Conservation (phyloP, 1,140 invertebrate genomes). For the Tachypleus tridentatus region DNA sequence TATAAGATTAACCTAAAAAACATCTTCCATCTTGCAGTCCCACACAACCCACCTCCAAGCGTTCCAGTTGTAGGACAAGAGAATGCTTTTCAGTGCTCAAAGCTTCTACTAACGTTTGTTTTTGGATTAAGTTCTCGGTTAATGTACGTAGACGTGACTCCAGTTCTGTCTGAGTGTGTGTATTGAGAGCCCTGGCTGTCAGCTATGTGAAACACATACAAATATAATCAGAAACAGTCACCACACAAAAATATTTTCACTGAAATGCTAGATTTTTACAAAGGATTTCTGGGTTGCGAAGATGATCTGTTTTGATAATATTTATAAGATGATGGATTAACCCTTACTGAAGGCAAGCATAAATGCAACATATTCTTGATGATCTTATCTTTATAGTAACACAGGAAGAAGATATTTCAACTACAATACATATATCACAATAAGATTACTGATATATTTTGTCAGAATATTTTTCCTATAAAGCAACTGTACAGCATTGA, state of each 20-base stretch:
- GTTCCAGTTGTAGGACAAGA: slow-evolving; percentile 59
- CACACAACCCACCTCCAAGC: slow-evolving; percentile 47
- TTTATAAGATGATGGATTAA: too few relatives aligned
- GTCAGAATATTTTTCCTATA: too few relatives aligned
- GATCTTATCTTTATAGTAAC: too few relatives aligned
- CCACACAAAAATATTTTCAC: not conserved
- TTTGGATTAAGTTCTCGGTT: slow-evolving; percentile 65
- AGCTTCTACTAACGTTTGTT: slow-evolving; percentile 61
- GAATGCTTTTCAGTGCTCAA: slow-evolving; percentile 68
- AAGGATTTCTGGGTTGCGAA: not conserved
- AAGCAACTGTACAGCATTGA: too few relatives aligned
- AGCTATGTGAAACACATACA: slow-evolving; percentile 31
- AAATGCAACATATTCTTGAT: too few relatives aligned
- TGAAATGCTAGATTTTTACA: slow-evolving; percentile 14
- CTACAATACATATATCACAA: too few relatives aligned
- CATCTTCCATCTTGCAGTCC: too few relatives aligned
- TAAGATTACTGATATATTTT: too few relatives aligned
- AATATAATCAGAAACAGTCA: not conserved
- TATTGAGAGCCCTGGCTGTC: slow-evolving; percentile 37
- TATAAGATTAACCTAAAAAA: too few relatives aligned
- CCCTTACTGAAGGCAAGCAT: too few relatives aligned
- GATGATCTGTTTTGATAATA: too few relatives aligned
- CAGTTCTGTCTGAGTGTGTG: slow-evolving; percentile 45
- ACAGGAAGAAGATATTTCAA: too few relatives aligned
- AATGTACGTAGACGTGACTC: slow-evolving; percentile 53